Base-by-base conservation (phyloP, 2,888 invertebrate genomes). In the Ethmia dodecea region DNA sequence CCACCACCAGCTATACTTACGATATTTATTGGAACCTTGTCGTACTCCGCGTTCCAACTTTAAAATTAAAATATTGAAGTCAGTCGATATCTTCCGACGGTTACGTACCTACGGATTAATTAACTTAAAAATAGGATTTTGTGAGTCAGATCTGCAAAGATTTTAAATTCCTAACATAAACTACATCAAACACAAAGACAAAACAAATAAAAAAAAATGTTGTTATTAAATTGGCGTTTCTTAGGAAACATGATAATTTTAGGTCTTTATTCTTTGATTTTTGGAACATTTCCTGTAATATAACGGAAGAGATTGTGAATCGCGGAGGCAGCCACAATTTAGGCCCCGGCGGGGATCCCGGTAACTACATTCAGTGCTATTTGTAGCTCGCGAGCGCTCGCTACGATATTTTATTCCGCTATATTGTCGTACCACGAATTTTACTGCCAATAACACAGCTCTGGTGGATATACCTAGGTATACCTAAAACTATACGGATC, bases 361-460 rank as follows among this genome's bases (percentile, higher is more conserved):
- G 54, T 67, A 68, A 68, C 63, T 64, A 67, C 60, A 62, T 66
- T 66, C 60, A 51, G 52, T 46, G 55, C 54, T 53, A 62, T 66
- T 65, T 59, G 62, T 55, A 54, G 50, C 52, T 51, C 51, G 47
- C 43, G 40, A 46, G 43, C 38, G 28, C 5, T 16, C 26, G 26
- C 20, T 3, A 26, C 25, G 18, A 13, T 37, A 16, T 40, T 31
- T 37, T 35, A 27, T 35, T 39, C 28, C 12, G 10, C 12, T 29
- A 35, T 41, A 41, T 33, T 33, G 37, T 24, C 24, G 16, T 42
- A 41, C 42, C 37, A 48, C 42, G 38, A 48, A 45, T 43, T 45
- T 46, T 42, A 50, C 45, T 48, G 45, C 37, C 48, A 48, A 55
- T 58, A 57, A 47, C 43, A 36, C 15, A 18, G n/a, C 22, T 22